Evolutionary conservation across 1,140 invertebrate genomes (phyloP).

Genomic region (Eriocheir sinensis): DNA sequence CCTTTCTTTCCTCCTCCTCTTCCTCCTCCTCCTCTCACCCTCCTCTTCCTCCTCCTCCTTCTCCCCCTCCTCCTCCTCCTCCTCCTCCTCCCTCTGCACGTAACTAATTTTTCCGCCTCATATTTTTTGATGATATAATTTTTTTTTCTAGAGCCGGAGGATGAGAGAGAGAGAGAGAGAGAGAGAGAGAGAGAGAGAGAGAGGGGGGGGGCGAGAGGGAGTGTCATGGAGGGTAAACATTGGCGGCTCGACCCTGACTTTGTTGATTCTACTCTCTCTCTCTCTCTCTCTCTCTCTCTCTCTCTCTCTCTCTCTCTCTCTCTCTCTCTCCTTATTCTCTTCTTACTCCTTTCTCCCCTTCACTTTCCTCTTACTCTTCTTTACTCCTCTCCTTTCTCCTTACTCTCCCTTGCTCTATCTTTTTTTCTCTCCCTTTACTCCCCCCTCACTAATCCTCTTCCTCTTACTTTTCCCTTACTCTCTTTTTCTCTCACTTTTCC

Average conservation of each 20-base stretch:
- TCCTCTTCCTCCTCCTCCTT: background rate
- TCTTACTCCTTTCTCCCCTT: background rate
- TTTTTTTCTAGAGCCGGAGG: too few species aligned
- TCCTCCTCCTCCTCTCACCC: background rate
- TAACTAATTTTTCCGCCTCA: too few species aligned
- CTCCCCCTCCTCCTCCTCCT: too few species aligned
- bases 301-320: background rate
- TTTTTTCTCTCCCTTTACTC: background rate
- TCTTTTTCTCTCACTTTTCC: too few species aligned
- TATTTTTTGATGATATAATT: too few species aligned
- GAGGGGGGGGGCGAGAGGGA: background rate
- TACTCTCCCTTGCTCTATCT: background rate
- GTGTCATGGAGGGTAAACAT: background rate
- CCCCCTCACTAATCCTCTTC: background rate
- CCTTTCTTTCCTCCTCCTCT: background rate
- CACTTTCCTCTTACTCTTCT: background rate
- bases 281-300: background rate
- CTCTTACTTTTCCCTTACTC: too few species aligned
- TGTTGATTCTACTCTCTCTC: background rate
- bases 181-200: conserved; percentile 47
- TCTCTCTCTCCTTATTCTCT: background rate
- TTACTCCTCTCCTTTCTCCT: background rate
- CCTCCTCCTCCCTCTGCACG: background rate
- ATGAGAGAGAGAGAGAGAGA: background rate
- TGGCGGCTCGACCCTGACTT: background rate